Conservation (phyloP, 2,797 vertebrate genomes). For the Galaxias olidus region DNA sequence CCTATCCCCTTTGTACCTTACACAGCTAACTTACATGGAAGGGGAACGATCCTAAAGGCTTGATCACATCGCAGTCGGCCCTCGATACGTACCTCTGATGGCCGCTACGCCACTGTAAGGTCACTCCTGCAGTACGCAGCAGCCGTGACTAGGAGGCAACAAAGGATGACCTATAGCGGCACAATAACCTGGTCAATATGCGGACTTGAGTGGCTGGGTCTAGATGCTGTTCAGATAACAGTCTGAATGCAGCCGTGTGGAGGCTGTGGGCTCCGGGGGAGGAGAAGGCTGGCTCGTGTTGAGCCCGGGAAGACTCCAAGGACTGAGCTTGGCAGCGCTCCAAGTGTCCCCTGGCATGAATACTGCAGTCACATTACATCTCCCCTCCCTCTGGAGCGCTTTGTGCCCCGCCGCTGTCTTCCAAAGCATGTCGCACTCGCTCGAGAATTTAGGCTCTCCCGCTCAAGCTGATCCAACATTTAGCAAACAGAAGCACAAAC, state of each 20-base stretch:
- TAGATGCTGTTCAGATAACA: conserved; percentile 59
- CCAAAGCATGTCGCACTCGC: conserved; percentile 64
- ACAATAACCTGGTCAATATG: conserved; percentile 51
- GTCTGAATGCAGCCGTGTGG: background rate
- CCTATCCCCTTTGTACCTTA: conserved; percentile 12
- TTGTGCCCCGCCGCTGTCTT: conserved; percentile 57
- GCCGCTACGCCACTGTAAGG: conserved; percentile 47
- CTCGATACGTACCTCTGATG: conserved; percentile 61
- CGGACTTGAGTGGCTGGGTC: conserved; percentile 32
- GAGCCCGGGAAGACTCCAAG: conserved; percentile 54
- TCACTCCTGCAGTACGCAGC: conserved; percentile 20
- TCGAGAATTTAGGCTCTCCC: conserved; percentile 60
- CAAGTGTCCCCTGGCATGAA: conserved; percentile 65
- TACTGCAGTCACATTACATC: conserved; percentile 71
- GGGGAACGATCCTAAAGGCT: conserved; percentile 47
- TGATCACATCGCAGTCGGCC: conserved; percentile 61
- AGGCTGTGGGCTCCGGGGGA: background rate
- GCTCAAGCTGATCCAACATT: conserved; percentile 58
- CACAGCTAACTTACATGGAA: conserved; percentile 30
- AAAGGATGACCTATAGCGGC: conserved; percentile 58
- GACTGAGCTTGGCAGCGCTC: conserved; percentile 59
- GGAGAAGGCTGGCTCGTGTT: background rate
- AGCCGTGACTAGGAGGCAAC: conserved; percentile 50
- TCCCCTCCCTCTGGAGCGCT: conserved; percentile 55
- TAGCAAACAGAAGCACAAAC: conserved; percentile 60